phyloP scores from a whole-genome alignment of 2,113 vertebrate genomes.

The Corvus moneduloides region DNA sequence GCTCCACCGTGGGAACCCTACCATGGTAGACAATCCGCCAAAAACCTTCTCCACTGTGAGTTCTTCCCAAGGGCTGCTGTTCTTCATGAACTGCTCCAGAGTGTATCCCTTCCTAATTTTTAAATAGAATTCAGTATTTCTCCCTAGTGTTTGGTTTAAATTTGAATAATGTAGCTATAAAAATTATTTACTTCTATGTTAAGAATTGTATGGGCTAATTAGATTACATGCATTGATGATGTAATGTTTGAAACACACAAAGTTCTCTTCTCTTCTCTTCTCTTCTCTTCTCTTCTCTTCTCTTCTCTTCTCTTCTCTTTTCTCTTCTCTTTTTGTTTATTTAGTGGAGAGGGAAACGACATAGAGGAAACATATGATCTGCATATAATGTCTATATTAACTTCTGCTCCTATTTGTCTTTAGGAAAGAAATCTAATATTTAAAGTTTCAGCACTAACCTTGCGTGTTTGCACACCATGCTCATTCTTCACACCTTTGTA shows the following conservation, averaged over 20 bases:
- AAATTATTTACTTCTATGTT: not conserved
- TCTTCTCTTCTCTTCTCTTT: not conserved
- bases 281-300: not conserved
- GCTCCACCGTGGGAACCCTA: no score
- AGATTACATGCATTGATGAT: not conserved
- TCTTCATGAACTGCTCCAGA: not conserved
- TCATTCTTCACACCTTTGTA: not conserved
- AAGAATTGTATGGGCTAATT: not conserved
- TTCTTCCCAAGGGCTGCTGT: not conserved
- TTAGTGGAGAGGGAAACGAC: not conserved
- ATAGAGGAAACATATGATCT: not conserved
- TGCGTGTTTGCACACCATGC: not conserved
- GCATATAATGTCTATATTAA: not conserved
- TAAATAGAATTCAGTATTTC: not conserved
- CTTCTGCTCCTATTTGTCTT: not conserved
- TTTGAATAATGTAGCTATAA: not conserved
- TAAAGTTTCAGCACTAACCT: not conserved
- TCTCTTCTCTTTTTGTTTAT: accelerated
- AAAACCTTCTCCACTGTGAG: not conserved
- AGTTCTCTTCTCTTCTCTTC: no score
- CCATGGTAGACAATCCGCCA: accelerated
- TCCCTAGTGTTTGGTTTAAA: not conserved
- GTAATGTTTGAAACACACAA: not conserved
- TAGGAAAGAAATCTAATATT: not conserved
- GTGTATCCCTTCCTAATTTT: not conserved